Percentiles rank a stretch among this genome's conserved stretches.
Evolutionary conservation across 1,140 invertebrate species (phyloP).

Genomic region (Drosophila auraria): DNA sequence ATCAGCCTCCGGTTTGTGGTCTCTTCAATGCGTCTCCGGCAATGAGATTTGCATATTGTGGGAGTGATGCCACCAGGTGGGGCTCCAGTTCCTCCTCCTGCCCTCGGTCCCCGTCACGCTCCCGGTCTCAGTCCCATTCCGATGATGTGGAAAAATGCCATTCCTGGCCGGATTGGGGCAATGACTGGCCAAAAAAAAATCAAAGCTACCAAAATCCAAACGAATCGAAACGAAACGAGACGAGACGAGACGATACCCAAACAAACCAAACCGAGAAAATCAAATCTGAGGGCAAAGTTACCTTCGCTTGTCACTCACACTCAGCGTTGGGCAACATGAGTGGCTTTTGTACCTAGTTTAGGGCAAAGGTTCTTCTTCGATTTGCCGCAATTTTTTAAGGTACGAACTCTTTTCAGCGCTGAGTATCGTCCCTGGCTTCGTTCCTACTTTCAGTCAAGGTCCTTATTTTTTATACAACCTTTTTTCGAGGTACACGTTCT

Average conservation of each 20-base stretch:
- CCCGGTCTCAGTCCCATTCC: constrained; percentile 10
- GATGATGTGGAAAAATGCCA: constrained; percentile 38
- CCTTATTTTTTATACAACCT: too few species aligned
- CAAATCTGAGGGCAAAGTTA: constrained; percentile 32
- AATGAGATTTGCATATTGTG: constrained; percentile 71
- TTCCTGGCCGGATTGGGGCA: constrained; percentile 31
- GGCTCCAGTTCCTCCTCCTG: background rate
- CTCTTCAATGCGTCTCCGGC: constrained; percentile 45
- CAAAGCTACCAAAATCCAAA: constrained; percentile 50
- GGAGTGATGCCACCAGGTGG: constrained; percentile 48
- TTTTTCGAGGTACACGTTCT: too few species aligned
- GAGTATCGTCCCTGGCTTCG: too few species aligned
- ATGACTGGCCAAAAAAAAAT: constrained; percentile 59
- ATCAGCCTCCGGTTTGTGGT: constrained; percentile 48
- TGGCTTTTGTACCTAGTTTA: background rate
- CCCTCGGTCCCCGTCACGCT: too few species aligned
- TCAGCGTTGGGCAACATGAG: background rate
- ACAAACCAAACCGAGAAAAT: constrained; percentile 14
- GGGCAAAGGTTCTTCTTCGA: background rate
- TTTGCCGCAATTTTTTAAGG: too few species aligned
- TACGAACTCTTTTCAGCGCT: too few species aligned
- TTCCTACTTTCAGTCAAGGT: background rate
- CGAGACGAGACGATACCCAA: constrained; percentile 7
- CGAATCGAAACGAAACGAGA: constrained; percentile 22
- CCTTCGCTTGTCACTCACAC: constrained; percentile 25